Evolutionary conservation across 2,113 vertebrate species (phyloP).

Genomic region (Ivindomyrus marchei): DNA sequence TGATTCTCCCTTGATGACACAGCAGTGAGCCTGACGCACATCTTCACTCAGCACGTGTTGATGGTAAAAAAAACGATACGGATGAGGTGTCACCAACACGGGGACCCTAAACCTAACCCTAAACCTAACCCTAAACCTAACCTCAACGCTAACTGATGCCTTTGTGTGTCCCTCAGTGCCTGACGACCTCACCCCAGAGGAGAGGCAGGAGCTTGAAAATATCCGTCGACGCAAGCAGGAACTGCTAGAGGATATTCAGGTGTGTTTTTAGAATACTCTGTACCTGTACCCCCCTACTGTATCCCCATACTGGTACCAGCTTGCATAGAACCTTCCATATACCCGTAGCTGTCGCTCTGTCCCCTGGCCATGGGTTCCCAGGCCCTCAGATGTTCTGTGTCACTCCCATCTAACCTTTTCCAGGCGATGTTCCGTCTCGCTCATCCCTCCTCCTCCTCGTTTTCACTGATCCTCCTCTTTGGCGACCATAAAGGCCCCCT

Average conservation of each 20-base stretch:
- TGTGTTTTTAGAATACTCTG: constrained; percentile 36
- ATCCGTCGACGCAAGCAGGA: constrained; percentile 93
- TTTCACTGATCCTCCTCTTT: background rate
- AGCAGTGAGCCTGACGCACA: background rate
- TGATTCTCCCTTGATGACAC: background rate
- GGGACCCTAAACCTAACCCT: background rate
- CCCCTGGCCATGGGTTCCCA: background rate
- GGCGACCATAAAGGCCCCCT: background rate
- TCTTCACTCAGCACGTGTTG: background rate
- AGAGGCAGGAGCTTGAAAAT: constrained; percentile 90
- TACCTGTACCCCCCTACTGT: background rate
- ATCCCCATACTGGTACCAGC: background rate
- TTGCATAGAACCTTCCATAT: background rate
- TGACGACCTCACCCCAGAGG: constrained; percentile 88
- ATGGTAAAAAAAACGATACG: no score
- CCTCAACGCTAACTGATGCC: background rate
- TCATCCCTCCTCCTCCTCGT: background rate
- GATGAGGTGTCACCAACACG: background rate
- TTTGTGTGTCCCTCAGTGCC: constrained; percentile 63
- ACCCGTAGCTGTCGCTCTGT: background rate
- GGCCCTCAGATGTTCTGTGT: background rate
- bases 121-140: no score
- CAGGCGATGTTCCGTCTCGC: background rate
- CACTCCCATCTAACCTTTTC: background rate
- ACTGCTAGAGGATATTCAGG: constrained; percentile 96